Percentiles rank a stretch among this genome's conserved stretches.
phyloP scores from a whole-genome alignment of 2,113 vertebrate species.

The Micronycteris hirsuta region DNA sequence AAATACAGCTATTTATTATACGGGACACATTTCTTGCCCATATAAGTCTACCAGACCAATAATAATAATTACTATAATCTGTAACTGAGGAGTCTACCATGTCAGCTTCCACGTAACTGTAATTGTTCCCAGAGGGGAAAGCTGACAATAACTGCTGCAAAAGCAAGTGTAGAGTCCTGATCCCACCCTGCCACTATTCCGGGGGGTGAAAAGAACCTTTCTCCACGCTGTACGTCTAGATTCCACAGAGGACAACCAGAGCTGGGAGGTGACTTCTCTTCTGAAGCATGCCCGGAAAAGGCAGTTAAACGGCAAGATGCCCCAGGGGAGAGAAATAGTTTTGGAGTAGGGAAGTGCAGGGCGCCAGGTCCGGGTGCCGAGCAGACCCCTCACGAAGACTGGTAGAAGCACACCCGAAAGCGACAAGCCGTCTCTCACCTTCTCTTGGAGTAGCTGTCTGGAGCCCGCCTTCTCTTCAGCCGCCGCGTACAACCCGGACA shows the following conservation, averaged over 20 bases:
- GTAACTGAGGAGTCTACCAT: neutral
- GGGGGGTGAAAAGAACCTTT: neutral
- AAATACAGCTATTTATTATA: neutral
- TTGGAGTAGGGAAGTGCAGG: too few species aligned
- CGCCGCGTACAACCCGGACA: rapidly evolving
- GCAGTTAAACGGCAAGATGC: neutral
- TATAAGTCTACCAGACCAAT: neutral
- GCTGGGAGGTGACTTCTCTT: neutral
- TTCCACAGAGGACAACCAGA: neutral
- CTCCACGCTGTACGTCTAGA: neutral
- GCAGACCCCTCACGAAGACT: neutral
- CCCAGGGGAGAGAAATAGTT: neutral
- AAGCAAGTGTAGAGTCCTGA: neutral
- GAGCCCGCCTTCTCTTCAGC: neutral
- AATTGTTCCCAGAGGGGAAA: neutral
- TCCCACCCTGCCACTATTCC: neutral
- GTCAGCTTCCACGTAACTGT: neutral
- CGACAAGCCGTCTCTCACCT: conserved; percentile 40
- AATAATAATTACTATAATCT: neutral
- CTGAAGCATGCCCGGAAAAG: neutral
- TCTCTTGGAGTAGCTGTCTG: conserved; percentile 28
- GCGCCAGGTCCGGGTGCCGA: neutral
- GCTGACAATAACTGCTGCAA: neutral
- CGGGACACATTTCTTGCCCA: neutral
- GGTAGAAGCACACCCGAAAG: neutral